Evolutionary conservation across 2,888 invertebrate genomes (phyloP).

Genomic region (Dryobota labecula): DNA sequence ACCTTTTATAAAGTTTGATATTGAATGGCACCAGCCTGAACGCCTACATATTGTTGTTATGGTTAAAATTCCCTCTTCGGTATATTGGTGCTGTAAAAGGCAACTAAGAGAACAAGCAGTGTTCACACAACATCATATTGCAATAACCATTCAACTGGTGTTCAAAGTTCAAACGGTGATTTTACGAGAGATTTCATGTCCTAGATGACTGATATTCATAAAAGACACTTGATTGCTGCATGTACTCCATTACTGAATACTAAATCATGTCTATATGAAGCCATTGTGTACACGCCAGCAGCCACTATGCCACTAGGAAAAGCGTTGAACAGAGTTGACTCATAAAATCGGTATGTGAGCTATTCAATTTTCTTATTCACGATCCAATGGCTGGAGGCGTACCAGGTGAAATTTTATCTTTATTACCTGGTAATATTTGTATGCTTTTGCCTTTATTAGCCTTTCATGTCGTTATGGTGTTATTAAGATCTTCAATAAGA

Average conservation of each 20-base stretch:
- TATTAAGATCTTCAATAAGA: slow-evolving; percentile 27
- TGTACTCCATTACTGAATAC: not conserved
- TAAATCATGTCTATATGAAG: not conserved
- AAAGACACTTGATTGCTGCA: not conserved
- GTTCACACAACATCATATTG: not conserved
- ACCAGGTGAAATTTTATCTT: slow-evolving; percentile 26
- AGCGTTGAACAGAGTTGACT: slow-evolving; percentile 27
- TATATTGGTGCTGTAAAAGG: not conserved
- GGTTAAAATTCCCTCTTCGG: not conserved
- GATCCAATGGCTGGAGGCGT: not conserved
- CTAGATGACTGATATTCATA: not conserved
- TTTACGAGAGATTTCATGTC: not conserved
- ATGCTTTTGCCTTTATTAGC: slow-evolving; percentile 7
- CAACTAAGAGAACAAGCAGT: not conserved
- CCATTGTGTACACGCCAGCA: not conserved
- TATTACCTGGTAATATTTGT: slow-evolving; percentile 1
- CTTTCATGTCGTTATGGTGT: slow-evolving; percentile 2
- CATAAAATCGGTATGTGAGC: slow-evolving; percentile 17
- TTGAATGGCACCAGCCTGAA: not conserved
- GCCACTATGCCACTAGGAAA: slow-evolving; percentile 5
- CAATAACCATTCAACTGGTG: not conserved
- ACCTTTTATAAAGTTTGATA: too few relatives aligned
- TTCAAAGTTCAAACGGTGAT: not conserved
- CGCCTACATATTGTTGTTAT: not conserved
- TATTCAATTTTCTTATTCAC: slow-evolving; percentile 24